phyloP scores from a whole-genome alignment of 2,797 vertebrate genomes.

The Urophycis tenuis region DNA sequence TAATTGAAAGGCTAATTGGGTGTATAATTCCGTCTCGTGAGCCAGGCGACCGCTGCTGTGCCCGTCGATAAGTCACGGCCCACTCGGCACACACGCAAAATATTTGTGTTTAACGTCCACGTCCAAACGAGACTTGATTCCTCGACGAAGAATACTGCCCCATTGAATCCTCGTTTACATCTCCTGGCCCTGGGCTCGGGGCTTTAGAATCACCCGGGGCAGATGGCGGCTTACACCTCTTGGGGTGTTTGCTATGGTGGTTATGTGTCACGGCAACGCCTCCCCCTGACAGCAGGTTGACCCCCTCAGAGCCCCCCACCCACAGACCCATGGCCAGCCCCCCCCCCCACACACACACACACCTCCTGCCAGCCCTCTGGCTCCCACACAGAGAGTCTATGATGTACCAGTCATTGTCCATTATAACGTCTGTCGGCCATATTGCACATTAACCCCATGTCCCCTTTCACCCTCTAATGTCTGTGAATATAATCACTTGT shows the following conservation, averaged over 20 bases:
- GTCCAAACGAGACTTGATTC: no score
- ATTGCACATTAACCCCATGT: conserved; percentile 1
- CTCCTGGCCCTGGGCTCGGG: no score
- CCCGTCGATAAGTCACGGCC: no score
- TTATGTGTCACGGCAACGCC: conserved; percentile 14
- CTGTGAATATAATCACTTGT: not conserved
- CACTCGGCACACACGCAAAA: no score
- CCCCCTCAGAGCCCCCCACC: conserved; percentile 14
- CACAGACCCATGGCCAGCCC: conserved; percentile 50
- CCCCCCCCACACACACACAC: conserved; percentile 24
- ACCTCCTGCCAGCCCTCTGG: not conserved
- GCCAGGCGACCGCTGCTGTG: no score
- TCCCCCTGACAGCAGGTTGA: conserved; percentile 29
- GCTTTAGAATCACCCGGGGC: not conserved
- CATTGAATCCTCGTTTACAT: not conserved
- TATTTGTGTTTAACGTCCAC: no score
- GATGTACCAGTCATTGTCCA: not conserved
- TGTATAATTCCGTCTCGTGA: not conserved
- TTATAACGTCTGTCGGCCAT: not conserved
- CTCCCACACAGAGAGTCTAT: conserved; percentile 10
- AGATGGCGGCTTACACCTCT: not conserved
- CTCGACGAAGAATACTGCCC: no score
- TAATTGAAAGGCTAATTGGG: not conserved
- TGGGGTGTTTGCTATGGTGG: not conserved
- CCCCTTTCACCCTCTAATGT: not conserved